These are phyloP conservation scores for Caenorhabditis sp. DNA, from an alignment of 2,888 invertebrate genomes.

Conservation along the genomic window DNA sequence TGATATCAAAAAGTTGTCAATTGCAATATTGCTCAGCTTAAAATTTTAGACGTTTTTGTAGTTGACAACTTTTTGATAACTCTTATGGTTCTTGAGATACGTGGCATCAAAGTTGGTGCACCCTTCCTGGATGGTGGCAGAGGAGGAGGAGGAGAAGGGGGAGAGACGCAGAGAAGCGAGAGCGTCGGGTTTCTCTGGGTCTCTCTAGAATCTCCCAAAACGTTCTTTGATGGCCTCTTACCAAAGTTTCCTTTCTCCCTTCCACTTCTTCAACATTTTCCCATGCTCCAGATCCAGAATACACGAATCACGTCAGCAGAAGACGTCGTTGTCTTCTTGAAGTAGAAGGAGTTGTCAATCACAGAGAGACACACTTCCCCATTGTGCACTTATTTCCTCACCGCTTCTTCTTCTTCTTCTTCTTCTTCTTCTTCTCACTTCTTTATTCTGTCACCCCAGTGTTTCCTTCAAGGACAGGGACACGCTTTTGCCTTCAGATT, in stretches of 20 bases:
- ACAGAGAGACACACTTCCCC: conserved; percentile 35
- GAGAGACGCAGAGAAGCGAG: too few relatives aligned
- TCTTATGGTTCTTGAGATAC: neutral
- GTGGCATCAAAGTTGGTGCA: neutral
- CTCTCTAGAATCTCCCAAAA: neutral
- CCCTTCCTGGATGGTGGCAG: too few relatives aligned
- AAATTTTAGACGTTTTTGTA: neutral
- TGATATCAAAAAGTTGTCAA: neutral
- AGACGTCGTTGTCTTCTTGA: too few relatives aligned
- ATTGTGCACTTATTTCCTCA: conserved; percentile 13
- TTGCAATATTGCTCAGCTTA: neutral
- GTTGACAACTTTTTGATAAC: neutral
- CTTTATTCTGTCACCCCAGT: conserved; percentile 1
- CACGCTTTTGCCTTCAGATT: too few relatives aligned
- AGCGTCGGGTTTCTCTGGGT: neutral
- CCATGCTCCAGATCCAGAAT: neutral
- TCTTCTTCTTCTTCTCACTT: neutral
- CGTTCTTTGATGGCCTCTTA: conserved; percentile 1
- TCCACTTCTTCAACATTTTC: too few relatives aligned
- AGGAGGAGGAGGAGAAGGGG: too few relatives aligned
- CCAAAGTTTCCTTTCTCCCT: too few relatives aligned
- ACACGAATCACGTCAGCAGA: neutral
- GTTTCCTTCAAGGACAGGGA: neutral
- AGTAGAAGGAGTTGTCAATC: conserved; percentile 35
- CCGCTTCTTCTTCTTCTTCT: neutral